Percentiles rank a stretch among this genome's conserved stretches.
Evolutionary conservation across 2,797 vertebrate species (phyloP).

Genomic region (Hippopotamyrus pictus): DNA sequence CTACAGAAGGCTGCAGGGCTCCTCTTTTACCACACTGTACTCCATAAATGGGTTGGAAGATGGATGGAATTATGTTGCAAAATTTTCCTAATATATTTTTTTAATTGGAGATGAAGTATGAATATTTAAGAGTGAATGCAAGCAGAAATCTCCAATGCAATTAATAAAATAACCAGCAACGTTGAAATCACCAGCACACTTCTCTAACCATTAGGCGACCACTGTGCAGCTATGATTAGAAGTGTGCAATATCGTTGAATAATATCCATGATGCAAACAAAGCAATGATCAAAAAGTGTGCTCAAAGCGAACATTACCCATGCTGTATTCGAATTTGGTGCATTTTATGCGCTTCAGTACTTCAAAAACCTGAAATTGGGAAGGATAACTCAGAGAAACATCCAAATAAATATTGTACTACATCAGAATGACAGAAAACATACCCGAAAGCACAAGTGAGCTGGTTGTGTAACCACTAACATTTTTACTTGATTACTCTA

Average conservation of each 20-base stretch:
- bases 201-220: not conserved
- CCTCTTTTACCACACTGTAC: not conserved
- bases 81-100: not conserved
- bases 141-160: not conserved
- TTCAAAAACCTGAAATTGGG: conserved; percentile 78
- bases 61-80: not conserved
- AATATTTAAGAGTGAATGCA: not conserved
- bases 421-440: not conserved
- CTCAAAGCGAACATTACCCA: conserved; percentile 69
- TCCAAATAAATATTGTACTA: not conserved
- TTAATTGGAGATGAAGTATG: not conserved
- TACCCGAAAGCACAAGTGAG: not conserved
- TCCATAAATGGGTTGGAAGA: not conserved
- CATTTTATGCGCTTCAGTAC: conserved; percentile 90
- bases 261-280: not conserved
- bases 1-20: not conserved
- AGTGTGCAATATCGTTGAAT: not conserved
- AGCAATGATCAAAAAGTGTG: not conserved
- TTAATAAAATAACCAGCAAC: not conserved
- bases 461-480: not conserved
- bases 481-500: not conserved
- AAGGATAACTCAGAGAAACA: conserved; percentile 16
- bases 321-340: conserved; percentile 88
- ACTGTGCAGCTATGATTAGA: not conserved
- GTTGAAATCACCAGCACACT: not conserved